Percentiles rank a stretch among this genome's conserved stretches.
phyloP scores from a whole-genome alignment of 2,888 invertebrate species.

The Tortricodes alternella region DNA sequence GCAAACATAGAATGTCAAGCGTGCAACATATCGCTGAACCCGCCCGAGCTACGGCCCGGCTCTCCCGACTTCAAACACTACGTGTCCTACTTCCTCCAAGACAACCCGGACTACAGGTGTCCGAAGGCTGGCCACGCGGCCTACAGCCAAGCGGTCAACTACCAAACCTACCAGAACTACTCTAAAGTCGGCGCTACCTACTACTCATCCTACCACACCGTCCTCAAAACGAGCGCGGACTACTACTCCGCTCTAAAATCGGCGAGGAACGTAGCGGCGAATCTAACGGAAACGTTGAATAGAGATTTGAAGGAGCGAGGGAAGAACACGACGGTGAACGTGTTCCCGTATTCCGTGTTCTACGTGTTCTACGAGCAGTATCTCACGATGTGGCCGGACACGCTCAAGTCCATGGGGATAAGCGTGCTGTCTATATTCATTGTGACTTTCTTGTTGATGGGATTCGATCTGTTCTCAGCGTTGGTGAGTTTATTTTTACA shows the following conservation, averaged over 20 bases:
- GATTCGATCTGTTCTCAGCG: constrained; percentile 95
- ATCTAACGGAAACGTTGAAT: constrained; percentile 90
- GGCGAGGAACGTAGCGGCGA: constrained; percentile 90
- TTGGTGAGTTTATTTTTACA: constrained; percentile 62
- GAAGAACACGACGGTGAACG: constrained; percentile 79
- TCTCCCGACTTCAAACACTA: constrained; percentile 86
- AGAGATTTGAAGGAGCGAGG: constrained; percentile 78
- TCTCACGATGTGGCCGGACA: constrained; percentile 96
- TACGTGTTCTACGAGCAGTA: constrained; percentile 99
- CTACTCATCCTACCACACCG: constrained; percentile 95
- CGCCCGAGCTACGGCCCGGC: constrained; percentile 83
- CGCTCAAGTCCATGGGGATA: constrained; percentile 92
- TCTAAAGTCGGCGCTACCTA: constrained; percentile 89
- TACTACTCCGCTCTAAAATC: constrained; percentile 94
- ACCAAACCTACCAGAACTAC: constrained; percentile 45
- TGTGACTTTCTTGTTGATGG: constrained; percentile 95
- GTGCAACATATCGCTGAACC: constrained; percentile 78
- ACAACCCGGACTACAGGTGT: constrained; percentile 89
- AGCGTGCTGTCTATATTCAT: constrained; percentile 96
- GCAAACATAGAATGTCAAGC: constrained; percentile 51
- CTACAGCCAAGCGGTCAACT: constrained; percentile 88
- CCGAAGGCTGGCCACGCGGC: constrained; percentile 94
- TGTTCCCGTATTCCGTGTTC: constrained; percentile 96
- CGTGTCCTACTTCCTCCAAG: constrained; percentile 91
- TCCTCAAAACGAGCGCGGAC: constrained; percentile 93